Conservation (phyloP, 2,113 vertebrate species). For the Vulpes lagopus region DNA sequence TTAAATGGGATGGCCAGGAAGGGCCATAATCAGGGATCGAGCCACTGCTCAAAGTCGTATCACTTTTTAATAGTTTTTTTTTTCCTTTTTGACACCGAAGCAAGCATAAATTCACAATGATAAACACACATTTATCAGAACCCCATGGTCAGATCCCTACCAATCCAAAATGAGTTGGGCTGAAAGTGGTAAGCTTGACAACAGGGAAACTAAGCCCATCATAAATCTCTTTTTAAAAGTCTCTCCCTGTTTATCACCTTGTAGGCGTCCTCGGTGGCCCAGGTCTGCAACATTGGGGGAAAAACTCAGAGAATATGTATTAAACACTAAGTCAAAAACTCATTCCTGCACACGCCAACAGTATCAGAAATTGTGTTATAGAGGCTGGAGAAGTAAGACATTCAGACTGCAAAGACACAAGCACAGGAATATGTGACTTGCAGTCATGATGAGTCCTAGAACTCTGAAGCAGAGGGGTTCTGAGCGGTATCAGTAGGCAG, state of each 20-base stretch:
- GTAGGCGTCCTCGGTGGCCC: conserved; percentile 57
- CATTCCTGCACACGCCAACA: background rate
- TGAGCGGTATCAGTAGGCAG: background rate
- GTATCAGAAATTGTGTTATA: background rate
- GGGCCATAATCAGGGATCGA: conserved; percentile 58
- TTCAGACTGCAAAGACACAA: background rate
- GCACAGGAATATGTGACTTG: background rate
- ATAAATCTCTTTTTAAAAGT: conserved; percentile 63
- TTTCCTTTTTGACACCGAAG: conserved; percentile 17
- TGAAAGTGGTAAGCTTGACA: background rate
- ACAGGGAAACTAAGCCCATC: background rate
- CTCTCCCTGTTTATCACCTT: conserved; percentile 54
- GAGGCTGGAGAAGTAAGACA: conserved; percentile 50
- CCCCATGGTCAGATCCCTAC: conserved; percentile 3
- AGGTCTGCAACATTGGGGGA: background rate
- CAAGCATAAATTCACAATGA: conserved; percentile 71
- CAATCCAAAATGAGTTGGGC: conserved; percentile 42
- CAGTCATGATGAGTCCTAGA: background rate
- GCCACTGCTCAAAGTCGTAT: conserved; percentile 53
- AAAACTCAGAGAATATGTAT: background rate
- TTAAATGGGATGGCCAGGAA: conserved; percentile 49
- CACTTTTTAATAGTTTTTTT: conserved; percentile 46
- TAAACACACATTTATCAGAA: conserved; percentile 72
- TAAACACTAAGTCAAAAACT: conserved; percentile 16
- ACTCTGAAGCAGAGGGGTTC: background rate